These are phyloP conservation scores for Scylla paramamosain DNA, from an alignment of 1,140 invertebrate species.

Conservation along the genomic window DNA sequence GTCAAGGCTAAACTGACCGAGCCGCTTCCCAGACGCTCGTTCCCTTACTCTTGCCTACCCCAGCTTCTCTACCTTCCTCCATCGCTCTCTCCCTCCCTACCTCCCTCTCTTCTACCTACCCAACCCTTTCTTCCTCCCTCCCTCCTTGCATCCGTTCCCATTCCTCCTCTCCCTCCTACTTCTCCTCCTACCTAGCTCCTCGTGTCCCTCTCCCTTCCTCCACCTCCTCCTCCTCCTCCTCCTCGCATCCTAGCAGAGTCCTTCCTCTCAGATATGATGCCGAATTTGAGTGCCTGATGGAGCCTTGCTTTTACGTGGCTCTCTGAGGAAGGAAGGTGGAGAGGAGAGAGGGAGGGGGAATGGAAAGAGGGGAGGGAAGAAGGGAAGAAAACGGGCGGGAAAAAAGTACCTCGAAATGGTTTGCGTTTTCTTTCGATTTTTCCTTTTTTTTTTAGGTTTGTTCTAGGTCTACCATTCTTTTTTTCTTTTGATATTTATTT, in stretches of 20 bases:
- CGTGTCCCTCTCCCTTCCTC: no score
- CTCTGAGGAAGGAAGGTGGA: background rate
- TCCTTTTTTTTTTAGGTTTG: no score
- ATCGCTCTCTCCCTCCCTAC: background rate
- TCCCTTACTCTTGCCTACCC: background rate
- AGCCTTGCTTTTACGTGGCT: background rate
- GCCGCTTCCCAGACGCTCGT: background rate
- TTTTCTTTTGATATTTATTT: no score
- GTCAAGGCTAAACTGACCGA: background rate
- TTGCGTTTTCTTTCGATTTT: no score
- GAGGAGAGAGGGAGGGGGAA: background rate
- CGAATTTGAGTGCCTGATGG: background rate
- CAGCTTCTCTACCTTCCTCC: background rate
- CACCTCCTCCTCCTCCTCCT: background rate
- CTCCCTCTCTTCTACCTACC: background rate
- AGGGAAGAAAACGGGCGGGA: background rate
- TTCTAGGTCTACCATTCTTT: no score
- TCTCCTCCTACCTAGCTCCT: no score
- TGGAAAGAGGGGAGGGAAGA: background rate
- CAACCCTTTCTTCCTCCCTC: background rate
- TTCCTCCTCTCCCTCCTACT: no score
- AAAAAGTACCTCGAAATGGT: no score
- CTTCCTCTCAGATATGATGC: constrained; percentile 10
- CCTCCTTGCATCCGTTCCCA: no score
- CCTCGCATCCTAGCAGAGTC: background rate